Conservation (phyloP, 2,797 vertebrate genomes). For the Hypotaenidia philippensis region DNA sequence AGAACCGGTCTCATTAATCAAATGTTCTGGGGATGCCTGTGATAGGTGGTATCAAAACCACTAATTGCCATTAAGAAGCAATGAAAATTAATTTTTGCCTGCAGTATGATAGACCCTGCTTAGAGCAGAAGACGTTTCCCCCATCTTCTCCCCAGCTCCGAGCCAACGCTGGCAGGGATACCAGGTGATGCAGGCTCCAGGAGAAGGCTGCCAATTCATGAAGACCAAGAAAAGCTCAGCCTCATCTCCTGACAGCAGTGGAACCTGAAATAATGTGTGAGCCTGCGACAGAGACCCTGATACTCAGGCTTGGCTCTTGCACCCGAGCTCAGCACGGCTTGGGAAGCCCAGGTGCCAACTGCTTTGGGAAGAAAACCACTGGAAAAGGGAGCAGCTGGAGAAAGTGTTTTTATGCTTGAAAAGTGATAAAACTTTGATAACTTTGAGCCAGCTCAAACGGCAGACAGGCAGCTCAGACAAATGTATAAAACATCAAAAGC, state of each 20-base stretch:
- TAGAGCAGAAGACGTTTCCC: background rate
- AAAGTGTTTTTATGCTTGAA: background rate
- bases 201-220: background rate
- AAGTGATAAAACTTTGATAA: conserved; percentile 70
- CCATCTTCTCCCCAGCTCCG: background rate
- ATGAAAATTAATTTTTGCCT: conserved; percentile 3
- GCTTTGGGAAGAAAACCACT: background rate
- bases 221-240: background rate
- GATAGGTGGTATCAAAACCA: conserved; percentile 31
- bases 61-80: conserved; percentile 28
- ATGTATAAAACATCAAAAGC: conserved; percentile 82
- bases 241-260: background rate
- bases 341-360: background rate
- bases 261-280: background rate
- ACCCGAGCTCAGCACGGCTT: rapidly evolving
- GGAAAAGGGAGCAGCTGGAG: background rate
- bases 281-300: rapidly evolving
- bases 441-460: background rate
- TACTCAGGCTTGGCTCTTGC: background rate
- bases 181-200: background rate
- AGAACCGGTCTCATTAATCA: conserved; percentile 53
- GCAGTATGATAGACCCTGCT: background rate
- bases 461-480: conserved; percentile 59
- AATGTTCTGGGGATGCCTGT: conserved; percentile 14
- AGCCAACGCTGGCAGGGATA: background rate